Evolutionary conservation across 2,797 vertebrate species (phyloP).

Genomic region (Pseudomugil tenellus): DNA sequence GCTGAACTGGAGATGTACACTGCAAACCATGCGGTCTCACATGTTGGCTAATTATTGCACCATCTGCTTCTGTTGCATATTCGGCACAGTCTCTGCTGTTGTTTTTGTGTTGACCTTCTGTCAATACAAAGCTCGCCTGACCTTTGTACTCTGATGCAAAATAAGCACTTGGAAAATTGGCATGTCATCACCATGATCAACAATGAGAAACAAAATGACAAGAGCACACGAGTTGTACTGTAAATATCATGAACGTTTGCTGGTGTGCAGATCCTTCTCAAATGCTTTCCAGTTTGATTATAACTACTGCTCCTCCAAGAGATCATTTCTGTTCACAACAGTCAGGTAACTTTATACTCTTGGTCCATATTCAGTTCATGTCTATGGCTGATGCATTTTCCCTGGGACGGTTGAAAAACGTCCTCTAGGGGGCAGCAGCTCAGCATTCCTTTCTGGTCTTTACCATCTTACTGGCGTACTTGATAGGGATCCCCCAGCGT

Average conservation of each 20-base stretch:
- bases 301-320: conserved; percentile 55
- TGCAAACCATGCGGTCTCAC: conserved; percentile 54
- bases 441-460: conserved; percentile 91
- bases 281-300: conserved; percentile 54
- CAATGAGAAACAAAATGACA: conserved; percentile 67
- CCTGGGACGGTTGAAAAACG: conserved; percentile 58
- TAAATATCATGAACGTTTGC: conserved; percentile 74
- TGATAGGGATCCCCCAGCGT: conserved; percentile 88
- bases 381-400: conserved; percentile 58
- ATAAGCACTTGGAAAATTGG: conserved; percentile 74
- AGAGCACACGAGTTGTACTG: conserved; percentile 59
- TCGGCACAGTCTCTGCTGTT: conserved; percentile 76
- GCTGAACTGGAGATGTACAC: conserved; percentile 68
- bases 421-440: conserved; percentile 74
- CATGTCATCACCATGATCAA: conserved; percentile 69
- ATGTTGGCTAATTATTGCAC: conserved; percentile 75
- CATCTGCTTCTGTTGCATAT: conserved; percentile 82
- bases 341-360: conserved; percentile 72
- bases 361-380: conserved; percentile 68
- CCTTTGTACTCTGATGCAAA: conserved; percentile 70
- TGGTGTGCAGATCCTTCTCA: conserved; percentile 74
- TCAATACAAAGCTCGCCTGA: conserved; percentile 63
- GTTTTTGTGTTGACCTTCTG: conserved; percentile 60
- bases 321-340: conserved; percentile 65
- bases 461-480: conserved; percentile 90